A percentile compares a stretch with the other conserved stretches of the same genome.
Evolutionary conservation across 1,140 invertebrate species (phyloP).

Genomic region (Drosophila varians): DNA sequence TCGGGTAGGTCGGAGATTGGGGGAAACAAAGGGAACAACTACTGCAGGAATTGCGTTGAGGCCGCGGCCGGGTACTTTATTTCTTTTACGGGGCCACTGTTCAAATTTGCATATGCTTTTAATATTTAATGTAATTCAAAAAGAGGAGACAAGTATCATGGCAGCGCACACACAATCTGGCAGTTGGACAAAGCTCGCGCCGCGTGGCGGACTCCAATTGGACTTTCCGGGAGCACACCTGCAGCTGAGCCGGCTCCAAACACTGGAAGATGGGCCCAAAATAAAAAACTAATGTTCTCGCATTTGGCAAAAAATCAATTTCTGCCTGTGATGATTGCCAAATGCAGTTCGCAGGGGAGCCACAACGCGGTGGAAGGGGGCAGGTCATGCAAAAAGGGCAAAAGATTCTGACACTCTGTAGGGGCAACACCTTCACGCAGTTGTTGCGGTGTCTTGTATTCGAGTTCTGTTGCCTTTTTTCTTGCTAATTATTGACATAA

Average conservation of each 20-base stretch:
- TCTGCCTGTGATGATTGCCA: constrained; percentile 71
- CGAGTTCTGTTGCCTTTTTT: constrained; percentile 13
- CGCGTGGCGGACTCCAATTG: constrained; percentile 54
- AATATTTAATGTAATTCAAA: constrained; percentile 82
- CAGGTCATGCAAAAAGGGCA: constrained; percentile 12
- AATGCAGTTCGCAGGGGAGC: constrained; percentile 54
- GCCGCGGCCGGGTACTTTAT: constrained; percentile 59
- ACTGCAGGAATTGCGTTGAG: constrained; percentile 42
- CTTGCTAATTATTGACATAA: constrained; percentile 80
- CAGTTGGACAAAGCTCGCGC: constrained; percentile 56
- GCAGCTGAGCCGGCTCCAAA: constrained; percentile 12
- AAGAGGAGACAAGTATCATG: constrained; percentile 62
- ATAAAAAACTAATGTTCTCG: constrained; percentile 52
- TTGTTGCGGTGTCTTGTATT: constrained; percentile 23
- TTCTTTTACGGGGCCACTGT: constrained; percentile 69
- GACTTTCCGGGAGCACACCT: constrained; percentile 25
- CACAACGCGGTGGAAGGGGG: constrained; percentile 19
- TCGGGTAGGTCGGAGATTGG: constrained; percentile 8
- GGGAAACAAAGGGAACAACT: constrained; percentile 15
- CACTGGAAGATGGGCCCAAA: constrained; percentile 3
- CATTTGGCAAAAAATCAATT: constrained; percentile 80
- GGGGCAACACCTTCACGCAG: constrained; percentile 50
- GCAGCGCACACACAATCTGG: constrained; percentile 45
- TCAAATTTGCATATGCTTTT: constrained; percentile 82
- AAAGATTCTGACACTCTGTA: constrained; percentile 10